A percentile compares a stretch with the other conserved stretches of the same genome.
phyloP scores from a whole-genome alignment of 1,140 invertebrate genomes.

The Calephelis virginiensis region DNA sequence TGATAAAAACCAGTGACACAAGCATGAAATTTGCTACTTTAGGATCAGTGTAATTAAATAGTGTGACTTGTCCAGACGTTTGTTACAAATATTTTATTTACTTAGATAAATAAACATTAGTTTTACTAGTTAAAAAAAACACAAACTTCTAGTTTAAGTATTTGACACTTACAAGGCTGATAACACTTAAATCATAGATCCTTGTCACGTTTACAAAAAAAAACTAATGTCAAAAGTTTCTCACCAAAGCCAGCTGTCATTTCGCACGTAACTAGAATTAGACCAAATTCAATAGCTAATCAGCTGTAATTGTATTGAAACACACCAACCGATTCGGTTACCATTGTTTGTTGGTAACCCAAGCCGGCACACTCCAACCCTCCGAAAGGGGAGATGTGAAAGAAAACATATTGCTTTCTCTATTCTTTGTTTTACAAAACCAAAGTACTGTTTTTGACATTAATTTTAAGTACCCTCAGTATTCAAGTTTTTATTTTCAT shows the following conservation, averaged over 20 bases:
- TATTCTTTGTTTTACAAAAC: slow-evolving; percentile 28
- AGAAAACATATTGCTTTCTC: slow-evolving; percentile 44
- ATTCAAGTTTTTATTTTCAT: not conserved
- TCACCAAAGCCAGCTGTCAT: slow-evolving; percentile 16
- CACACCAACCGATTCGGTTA: slow-evolving; percentile 42
- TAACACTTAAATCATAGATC: not conserved
- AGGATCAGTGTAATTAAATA: no score
- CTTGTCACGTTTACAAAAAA: slow-evolving; percentile 7
- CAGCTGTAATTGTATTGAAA: slow-evolving; percentile 59
- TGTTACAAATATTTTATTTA: no score
- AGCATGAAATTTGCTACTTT: no score
- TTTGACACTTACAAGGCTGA: not conserved
- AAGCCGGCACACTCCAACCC: slow-evolving; percentile 44
- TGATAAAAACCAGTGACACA: no score
- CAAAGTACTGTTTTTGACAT: slow-evolving; percentile 30
- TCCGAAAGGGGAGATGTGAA: slow-evolving; percentile 49
- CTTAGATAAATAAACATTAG: no score
- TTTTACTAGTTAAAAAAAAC: no score
- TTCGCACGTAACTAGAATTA: slow-evolving; percentile 29
- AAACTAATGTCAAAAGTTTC: slow-evolving; percentile 20
- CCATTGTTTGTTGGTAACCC: slow-evolving; percentile 50
- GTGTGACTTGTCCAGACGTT: no score
- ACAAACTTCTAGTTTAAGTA: no score
- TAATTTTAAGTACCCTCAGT: slow-evolving; percentile 14
- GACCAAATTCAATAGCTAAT: slow-evolving; percentile 58